Evolutionary conservation across 2,888 invertebrate genomes (phyloP).

Genomic region (Parascotia fuliginaria): DNA sequence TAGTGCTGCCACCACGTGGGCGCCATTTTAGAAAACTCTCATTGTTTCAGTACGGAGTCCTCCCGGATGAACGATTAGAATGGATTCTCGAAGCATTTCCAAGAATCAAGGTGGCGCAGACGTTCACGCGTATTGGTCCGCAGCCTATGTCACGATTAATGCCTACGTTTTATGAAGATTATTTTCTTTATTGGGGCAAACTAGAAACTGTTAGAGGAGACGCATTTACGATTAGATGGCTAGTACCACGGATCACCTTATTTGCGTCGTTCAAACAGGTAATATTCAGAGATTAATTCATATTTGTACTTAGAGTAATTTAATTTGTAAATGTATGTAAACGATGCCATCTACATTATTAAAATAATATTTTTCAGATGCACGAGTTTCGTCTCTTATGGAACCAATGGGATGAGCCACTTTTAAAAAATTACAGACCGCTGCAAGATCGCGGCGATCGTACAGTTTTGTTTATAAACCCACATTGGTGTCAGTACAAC

Average conservation of each 20-base stretch:
- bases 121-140: conserved; percentile 78
- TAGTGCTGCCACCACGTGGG: too few species aligned
- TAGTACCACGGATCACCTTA: conserved; percentile 85
- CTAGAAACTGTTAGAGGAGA: conserved; percentile 73
- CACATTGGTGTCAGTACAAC: conserved; percentile 80
- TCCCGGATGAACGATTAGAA: conserved; percentile 69
- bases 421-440: conserved; percentile 82
- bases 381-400: conserved; percentile 83
- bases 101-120: conserved; percentile 79
- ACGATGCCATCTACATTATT: neutral
- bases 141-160: conserved; percentile 80
- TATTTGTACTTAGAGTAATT: too few species aligned
- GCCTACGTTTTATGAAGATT: conserved; percentile 86
- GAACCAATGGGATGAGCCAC: conserved; percentile 80
- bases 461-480: conserved; percentile 82
- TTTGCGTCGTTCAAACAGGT: conserved; percentile 87
- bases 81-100: conserved; percentile 77
- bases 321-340: too few species aligned
- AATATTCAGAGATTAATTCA: too few species aligned
- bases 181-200: conserved; percentile 88
- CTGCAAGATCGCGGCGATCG: conserved; percentile 73
- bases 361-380: conserved; percentile 65
- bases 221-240: conserved; percentile 84
- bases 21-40: too few species aligned
- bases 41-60: conserved; percentile 76